phyloP scores from a whole-genome alignment of 1,140 invertebrate genomes.

The Aphaenogaster ashmeadi region DNA sequence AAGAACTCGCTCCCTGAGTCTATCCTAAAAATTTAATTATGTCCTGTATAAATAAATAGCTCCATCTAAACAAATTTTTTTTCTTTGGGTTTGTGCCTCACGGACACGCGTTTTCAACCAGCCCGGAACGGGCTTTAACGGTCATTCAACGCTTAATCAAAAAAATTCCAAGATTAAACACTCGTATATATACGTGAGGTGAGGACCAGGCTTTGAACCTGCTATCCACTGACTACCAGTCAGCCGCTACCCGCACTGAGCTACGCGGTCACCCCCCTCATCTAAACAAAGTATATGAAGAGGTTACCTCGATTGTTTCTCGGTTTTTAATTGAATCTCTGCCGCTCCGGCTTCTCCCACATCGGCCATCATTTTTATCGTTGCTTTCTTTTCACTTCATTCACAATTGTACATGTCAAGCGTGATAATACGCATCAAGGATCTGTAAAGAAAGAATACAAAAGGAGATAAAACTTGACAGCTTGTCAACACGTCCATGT shows the following conservation, averaged over 20 bases:
- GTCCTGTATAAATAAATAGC: not conserved
- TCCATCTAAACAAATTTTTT: not conserved
- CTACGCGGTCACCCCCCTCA: too few species aligned
- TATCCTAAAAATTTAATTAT: not conserved
- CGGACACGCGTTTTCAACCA: too few species aligned
- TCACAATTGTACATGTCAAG: not conserved
- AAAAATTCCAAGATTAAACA: too few species aligned
- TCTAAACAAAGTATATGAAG: not conserved
- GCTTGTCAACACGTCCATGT: not conserved
- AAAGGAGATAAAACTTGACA: not conserved
- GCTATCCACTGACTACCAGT: too few species aligned
- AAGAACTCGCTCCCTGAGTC: not conserved
- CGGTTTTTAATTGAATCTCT: conserved; percentile 73
- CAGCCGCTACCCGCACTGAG: too few species aligned
- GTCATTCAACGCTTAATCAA: too few species aligned
- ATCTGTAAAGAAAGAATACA: not conserved
- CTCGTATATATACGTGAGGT: too few species aligned
- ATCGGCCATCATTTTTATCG: conserved; percentile 82
- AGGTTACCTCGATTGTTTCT: conserved; percentile 77
- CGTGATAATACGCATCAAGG: not conserved
- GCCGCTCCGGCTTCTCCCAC: conserved; percentile 75
- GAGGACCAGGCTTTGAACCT: too few species aligned
- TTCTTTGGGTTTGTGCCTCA: too few species aligned
- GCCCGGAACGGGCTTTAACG: too few species aligned
- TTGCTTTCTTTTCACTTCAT: conserved; percentile 3